Evolutionary conservation across 2,888 invertebrate genomes (phyloP).

Genomic region (Eristalinus sepulchralis): DNA sequence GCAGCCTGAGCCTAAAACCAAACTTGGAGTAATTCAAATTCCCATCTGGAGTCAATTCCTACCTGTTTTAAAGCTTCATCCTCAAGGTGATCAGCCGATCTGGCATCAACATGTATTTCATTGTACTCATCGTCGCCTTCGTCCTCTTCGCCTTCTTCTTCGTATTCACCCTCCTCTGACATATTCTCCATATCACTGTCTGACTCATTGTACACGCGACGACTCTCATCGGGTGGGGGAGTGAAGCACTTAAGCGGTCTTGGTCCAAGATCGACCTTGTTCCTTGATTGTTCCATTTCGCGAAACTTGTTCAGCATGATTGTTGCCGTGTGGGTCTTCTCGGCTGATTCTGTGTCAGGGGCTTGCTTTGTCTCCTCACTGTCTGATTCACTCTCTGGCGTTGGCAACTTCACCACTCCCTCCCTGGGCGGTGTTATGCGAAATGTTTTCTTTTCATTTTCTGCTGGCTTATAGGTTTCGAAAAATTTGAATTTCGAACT

Average conservation of each 20-base stretch:
- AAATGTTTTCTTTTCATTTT: conserved; percentile 86
- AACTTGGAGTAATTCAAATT: neutral
- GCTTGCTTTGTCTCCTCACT: conserved; percentile 84
- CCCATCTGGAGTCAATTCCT: neutral
- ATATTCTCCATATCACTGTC: conserved; percentile 80
- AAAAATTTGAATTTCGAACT: conserved; percentile 94
- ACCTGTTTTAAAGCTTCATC: conserved; percentile 88
- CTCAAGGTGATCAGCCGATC: conserved; percentile 77
- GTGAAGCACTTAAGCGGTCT: conserved; percentile 94
- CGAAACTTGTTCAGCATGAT: conserved; percentile 94
- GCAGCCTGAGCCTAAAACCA: conserved; percentile 85
- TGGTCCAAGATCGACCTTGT: conserved; percentile 81
- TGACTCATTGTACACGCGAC: conserved; percentile 78
- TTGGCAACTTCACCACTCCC: conserved; percentile 83
- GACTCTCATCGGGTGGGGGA: conserved; percentile 89
- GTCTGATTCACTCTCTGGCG: conserved; percentile 85
- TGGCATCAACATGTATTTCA: conserved; percentile 72
- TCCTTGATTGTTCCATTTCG: conserved; percentile 90
- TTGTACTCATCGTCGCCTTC: conserved; percentile 80
- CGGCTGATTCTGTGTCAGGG: conserved; percentile 77
- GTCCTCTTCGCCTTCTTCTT: conserved; percentile 80
- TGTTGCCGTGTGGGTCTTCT: conserved; percentile 87
- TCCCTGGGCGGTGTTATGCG: conserved; percentile 95
- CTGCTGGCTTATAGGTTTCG: conserved; percentile 89
- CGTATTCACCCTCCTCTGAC: conserved; percentile 78